Evolutionary conservation across 53 echinoderm and acorn worm species (phyloP).

Genomic region (Holothuria scabra): DNA sequence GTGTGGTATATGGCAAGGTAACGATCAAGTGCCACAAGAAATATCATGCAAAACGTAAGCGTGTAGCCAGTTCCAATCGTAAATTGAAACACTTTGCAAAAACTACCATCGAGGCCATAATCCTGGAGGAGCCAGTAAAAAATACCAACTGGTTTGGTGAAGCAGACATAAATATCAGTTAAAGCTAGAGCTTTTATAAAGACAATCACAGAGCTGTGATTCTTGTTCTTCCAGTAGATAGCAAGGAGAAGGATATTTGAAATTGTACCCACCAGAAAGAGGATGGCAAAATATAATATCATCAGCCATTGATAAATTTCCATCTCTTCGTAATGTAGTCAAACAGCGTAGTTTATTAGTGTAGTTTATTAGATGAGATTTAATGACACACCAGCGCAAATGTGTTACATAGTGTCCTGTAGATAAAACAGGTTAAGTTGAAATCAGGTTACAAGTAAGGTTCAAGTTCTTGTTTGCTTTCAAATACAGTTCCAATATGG

Average conservation of each 20-base stretch:
- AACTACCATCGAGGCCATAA: background rate
- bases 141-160: constrained; percentile 13
- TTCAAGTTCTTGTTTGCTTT: no score
- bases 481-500: no score
- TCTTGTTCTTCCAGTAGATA: constrained; percentile 20
- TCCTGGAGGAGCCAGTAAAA: constrained; percentile 36
- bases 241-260: constrained; percentile 14
- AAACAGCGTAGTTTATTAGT: no score
- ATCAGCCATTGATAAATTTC: constrained; percentile 24
- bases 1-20: constrained; percentile 46
- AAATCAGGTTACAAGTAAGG: no score
- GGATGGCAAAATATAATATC: constrained; percentile 17
- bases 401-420: no score
- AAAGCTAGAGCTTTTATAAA: constrained; percentile 30
- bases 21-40: constrained; percentile 30
- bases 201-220: constrained; percentile 34
- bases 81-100: constrained; percentile 31
- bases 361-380: no score
- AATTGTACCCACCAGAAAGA: constrained; percentile 13
- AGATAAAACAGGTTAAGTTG: no score
- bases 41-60: constrained; percentile 31
- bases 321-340: background rate
- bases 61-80: constrained; percentile 30
- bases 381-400: no score
- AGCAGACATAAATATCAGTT: constrained; percentile 22